Conservation (phyloP, 1,140 invertebrate genomes). For the Hormaphis cornu region DNA sequence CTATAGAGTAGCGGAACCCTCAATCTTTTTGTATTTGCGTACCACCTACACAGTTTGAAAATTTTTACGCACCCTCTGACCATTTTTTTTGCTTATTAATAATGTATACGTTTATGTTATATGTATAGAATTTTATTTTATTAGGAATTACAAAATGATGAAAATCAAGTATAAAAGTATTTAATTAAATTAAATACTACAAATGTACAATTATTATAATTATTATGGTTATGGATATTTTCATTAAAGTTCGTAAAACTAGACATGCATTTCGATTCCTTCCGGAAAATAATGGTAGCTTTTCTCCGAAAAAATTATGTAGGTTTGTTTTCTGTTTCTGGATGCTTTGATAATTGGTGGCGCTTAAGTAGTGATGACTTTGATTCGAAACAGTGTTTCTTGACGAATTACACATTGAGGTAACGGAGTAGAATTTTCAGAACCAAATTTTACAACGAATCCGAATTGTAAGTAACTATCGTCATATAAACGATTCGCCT, state of each 20-base stretch:
- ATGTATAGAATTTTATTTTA: no score
- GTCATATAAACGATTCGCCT: not conserved
- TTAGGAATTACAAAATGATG: no score
- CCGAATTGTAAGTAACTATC: slow-evolving; percentile 1
- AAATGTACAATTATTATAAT: no score
- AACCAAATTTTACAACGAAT: not conserved
- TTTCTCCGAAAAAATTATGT: slow-evolving; percentile 35
- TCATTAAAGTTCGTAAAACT: slow-evolving; percentile 1
- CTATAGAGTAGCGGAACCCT: no score
- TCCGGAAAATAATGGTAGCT: not conserved
- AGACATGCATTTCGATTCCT: not conserved
- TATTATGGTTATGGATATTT: no score
- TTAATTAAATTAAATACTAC: no score
- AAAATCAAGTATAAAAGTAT: no score
- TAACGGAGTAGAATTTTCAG: not conserved
- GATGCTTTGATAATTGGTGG: slow-evolving; percentile 36
- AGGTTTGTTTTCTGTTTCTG: slow-evolving; percentile 32
- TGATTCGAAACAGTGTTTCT: slow-evolving; percentile 35
- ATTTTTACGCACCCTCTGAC: not conserved
- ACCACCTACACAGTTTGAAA: not conserved
- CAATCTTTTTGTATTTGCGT: not conserved
- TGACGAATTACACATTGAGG: slow-evolving; percentile 37
- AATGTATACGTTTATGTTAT: not conserved
- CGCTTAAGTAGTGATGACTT: slow-evolving; percentile 35
- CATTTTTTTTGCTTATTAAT: not conserved